These are phyloP conservation scores for Agriotes lineatus DNA, from an alignment of 2,888 invertebrate species.

Conservation along the genomic window DNA sequence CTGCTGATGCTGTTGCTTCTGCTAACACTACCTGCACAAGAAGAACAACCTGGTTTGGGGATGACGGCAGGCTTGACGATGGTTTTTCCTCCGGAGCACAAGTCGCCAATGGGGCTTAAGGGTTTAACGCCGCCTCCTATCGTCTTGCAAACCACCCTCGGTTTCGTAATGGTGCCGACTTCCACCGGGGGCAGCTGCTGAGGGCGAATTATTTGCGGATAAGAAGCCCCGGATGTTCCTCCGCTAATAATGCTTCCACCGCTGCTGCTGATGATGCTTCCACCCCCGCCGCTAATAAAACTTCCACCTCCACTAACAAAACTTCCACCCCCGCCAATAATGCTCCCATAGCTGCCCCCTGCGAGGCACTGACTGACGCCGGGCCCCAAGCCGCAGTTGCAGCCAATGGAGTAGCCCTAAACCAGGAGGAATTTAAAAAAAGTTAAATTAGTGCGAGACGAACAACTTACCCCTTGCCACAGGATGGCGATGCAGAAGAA, in stretches of 20 bases:
- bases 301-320: too few relatives aligned
- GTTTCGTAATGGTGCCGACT: constrained; percentile 40
- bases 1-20: too few relatives aligned
- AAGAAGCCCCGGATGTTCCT: constrained; percentile 19
- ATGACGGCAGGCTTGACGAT: constrained; percentile 61
- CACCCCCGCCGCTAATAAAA: not conserved
- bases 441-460: not conserved
- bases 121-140: constrained; percentile 38
- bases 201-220: constrained; percentile 60
- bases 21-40: constrained; percentile 35
- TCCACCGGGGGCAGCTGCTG: constrained; percentile 52
- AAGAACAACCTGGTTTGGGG: constrained; percentile 57
- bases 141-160: constrained; percentile 50
- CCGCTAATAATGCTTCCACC: not conserved
- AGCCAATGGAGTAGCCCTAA: constrained; percentile 4
- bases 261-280: not conserved
- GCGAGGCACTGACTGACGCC: constrained; percentile 54
- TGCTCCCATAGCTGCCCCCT: not conserved
- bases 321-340: not conserved
- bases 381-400: constrained; percentile 54
- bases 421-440: not conserved
- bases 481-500: not conserved
- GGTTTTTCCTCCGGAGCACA: constrained; percentile 57
- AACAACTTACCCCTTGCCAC: not conserved
- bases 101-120: constrained; percentile 55